Evolutionary conservation across 2,113 vertebrate species (phyloP), one percentile per base, ranked within the genome.

Genomic region (Cyprinus carpio): DNA sequence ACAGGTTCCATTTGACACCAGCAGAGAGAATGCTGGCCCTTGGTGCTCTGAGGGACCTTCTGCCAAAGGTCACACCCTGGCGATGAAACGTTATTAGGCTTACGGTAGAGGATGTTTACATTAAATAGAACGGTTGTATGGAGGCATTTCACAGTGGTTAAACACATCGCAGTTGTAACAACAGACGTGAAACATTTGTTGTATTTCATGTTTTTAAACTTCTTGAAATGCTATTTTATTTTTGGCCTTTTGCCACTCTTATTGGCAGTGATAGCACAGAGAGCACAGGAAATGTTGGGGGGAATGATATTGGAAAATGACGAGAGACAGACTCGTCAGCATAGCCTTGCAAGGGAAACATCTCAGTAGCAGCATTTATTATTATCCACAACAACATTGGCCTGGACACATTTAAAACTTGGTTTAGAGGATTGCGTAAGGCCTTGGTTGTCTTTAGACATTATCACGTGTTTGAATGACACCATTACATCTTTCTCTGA

Each of bases 1-100:
- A 65, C 81, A 80, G 87, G 74, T 85, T 85, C 65, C 64, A 75
- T 81, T 64, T 62, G 81, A 81, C 76, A 83, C 56, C 25, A 18
- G 27, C 18, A 46, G 49, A 75, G 58, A 51, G 16, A 43, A 67
- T 34, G 40, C 12, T 54, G 34, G 65, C 74, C 43, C 16, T 62
- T 56, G 49, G 64, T 29, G 78, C 56, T 80, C 40, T 37, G 34
- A 67, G 20, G 75, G 64, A 60, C 67, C 77, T 7, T 13, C 6
- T 15, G 13, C 6, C 78, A 81, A 51, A 81, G 79, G 62, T 81
- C 78, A 80, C 31, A 46, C 77, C 34, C 56, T 37, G 37, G 27
- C 13, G 1, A n/a, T 27, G 58, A 80, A 80, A 80, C 65, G 34
- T 11, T 27, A 43, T 80, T 43, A 65, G 37, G 37, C 58, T 80